Base-by-base conservation (phyloP, 2,888 invertebrate species). In the Phengaris arion region DNA sequence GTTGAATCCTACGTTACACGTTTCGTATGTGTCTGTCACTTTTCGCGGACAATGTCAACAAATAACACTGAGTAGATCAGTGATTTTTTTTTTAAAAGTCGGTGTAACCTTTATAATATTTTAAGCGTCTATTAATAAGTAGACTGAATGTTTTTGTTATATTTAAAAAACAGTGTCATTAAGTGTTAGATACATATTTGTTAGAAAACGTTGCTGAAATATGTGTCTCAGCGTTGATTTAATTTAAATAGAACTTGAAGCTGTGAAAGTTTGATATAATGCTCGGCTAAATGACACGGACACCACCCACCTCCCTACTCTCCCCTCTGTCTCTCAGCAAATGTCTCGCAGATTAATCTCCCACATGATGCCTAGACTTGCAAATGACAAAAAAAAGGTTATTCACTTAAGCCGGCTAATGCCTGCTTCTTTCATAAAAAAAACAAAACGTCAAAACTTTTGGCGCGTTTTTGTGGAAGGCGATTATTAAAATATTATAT, bases 261-360 rank as follows among this genome's bases (percentile, higher is more conserved):
- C 64, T 64, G 64, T 64, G 64, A 64, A 64, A 64, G 64, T 64
- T 64, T 64, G 64, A 64, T 64, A 64, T 64, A 64, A 64, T 64
- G 64, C 64, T 64, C 13, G 35, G 64, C 35, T 64, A 64, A 64
- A 64, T 64, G 64, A 64, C 64, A 64, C 64, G 64, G 64, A 64
- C 64, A 64, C 64, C 64, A 64, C 64, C 64, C 64, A 6, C 12
- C 35, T 0, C 10, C 6, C 10, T 0, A 35, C 2, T 8, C 57
- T 22, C 35, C 64, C 64, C 64, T 2, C 35, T 64, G 64, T 45
- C 64, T 64, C 64, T 64, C 64, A 35, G 64, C 64, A 35, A 35
- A 35, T 12, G 64, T 64, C 64, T 64, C 64, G 64, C 12, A 64
- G 64, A 64, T 64, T 64, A 64, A 64, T 64, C 64, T 45, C 35